These are phyloP conservation scores for Menura novaehollandiae DNA, from an alignment of 2,113 vertebrate genomes.

Conservation along the genomic window DNA sequence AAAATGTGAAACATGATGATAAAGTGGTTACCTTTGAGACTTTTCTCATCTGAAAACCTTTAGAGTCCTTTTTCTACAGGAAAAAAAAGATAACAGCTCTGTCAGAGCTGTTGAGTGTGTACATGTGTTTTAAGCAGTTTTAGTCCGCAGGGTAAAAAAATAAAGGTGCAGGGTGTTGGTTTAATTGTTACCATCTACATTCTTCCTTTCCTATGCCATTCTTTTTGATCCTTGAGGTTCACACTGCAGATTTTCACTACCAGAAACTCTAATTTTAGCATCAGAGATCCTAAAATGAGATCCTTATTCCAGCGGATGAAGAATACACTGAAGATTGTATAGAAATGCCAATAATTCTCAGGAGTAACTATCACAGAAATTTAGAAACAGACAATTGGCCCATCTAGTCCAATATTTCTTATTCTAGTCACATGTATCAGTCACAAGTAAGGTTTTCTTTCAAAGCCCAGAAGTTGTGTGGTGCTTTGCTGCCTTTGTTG, in stretches of 20 bases:
- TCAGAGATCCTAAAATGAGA: neutral
- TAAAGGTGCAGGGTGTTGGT: neutral
- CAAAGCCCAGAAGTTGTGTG: neutral
- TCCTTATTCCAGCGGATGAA: neutral
- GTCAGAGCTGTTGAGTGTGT: neutral
- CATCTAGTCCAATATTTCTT: neutral
- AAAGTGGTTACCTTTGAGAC: neutral
- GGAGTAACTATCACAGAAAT: neutral
- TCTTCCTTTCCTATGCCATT: neutral
- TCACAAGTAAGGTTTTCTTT: neutral
- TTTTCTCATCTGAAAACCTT: neutral
- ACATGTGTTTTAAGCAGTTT: neutral
- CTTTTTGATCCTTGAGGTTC: neutral
- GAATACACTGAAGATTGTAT: neutral
- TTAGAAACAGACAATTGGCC: neutral
- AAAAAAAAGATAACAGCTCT: neutral
- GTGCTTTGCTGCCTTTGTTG: neutral
- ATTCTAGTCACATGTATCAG: neutral
- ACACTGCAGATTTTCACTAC: neutral
- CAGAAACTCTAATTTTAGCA: neutral
- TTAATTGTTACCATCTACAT: neutral
- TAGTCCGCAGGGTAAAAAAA: neutral
- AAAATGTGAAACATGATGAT: neutral
- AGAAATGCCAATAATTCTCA: neutral
- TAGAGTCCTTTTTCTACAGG: neutral